Evolutionary conservation across 2,113 vertebrate species (phyloP).

Genomic region (Illadopsis cleaveri): DNA sequence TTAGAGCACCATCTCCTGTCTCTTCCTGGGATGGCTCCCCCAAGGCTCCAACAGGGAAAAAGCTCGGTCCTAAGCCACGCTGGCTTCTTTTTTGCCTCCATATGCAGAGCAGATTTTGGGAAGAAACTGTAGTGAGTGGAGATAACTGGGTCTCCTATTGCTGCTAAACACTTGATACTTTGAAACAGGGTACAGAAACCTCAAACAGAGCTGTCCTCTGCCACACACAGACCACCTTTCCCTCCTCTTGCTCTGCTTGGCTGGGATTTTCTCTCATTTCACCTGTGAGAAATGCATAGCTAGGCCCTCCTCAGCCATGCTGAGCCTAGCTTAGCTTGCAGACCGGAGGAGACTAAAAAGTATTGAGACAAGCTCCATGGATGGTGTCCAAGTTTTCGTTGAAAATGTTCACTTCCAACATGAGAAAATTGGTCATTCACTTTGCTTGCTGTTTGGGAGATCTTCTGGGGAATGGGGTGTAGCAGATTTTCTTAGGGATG

Average conservation of each 20-base stretch:
- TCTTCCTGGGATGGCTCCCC: not conserved
- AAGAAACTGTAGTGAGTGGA: not conserved
- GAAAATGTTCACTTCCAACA: not conserved
- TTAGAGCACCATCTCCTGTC: not conserved
- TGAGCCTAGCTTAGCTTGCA: not conserved
- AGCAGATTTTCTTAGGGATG: too few relatives aligned
- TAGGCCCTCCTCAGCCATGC: rapidly evolving
- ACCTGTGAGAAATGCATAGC: not conserved
- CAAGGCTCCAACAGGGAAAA: not conserved
- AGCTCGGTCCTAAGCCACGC: not conserved
- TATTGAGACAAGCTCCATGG: rapidly evolving
- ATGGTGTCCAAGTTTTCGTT: not conserved
- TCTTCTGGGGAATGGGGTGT: not conserved
- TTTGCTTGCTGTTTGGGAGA: rapidly evolving
- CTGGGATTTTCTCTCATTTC: not conserved
- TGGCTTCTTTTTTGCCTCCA: not conserved
- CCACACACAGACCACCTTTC: not conserved
- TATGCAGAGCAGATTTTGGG: not conserved
- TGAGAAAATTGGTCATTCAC: not conserved
- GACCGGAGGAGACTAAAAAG: not conserved
- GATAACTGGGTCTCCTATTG: not conserved
- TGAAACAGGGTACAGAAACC: not conserved
- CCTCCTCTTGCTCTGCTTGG: not conserved
- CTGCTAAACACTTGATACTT: not conserved
- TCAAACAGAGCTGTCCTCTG: not conserved